phyloP scores from a whole-genome alignment of 2,113 vertebrate genomes.

The Xiphophorus hellerii region DNA sequence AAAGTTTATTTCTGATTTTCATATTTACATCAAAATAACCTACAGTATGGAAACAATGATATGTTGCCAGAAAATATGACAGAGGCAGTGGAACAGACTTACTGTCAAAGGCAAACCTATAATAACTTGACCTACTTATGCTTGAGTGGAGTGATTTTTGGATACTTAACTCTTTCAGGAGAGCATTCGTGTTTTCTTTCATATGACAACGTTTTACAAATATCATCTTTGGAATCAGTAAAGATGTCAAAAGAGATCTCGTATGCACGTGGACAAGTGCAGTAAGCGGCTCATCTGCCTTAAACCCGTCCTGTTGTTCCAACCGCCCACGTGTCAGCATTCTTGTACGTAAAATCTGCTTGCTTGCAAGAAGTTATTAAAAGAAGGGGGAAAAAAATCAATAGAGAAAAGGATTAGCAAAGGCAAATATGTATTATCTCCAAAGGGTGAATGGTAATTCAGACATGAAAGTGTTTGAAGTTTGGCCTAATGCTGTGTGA shows the following conservation, averaged over 20 bases:
- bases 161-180: not conserved
- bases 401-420: constrained; percentile 79
- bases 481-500: constrained; percentile 84
- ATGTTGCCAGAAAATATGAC: not conserved
- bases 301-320: constrained; percentile 50
- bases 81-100: not conserved
- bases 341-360: constrained; percentile 78
- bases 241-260: constrained; percentile 10
- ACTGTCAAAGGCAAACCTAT: not conserved
- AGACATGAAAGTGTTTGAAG: constrained; percentile 84
- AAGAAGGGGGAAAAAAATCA: constrained; percentile 65
- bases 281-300: constrained; percentile 57
- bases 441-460: constrained; percentile 85
- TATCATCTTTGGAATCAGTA: constrained; percentile 18
- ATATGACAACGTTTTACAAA: not conserved
- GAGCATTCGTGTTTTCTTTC: not conserved
- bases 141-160: not conserved
- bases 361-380: constrained; percentile 81
- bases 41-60: not conserved
- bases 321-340: constrained; percentile 75
- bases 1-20: too few species aligned
- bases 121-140: not conserved
- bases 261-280: constrained; percentile 34
- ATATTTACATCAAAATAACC: not conserved
- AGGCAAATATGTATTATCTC: constrained; percentile 84